These are phyloP conservation scores for Helobdella robusta DNA, from an alignment of 2,888 invertebrate genomes.

Conservation along the genomic window DNA sequence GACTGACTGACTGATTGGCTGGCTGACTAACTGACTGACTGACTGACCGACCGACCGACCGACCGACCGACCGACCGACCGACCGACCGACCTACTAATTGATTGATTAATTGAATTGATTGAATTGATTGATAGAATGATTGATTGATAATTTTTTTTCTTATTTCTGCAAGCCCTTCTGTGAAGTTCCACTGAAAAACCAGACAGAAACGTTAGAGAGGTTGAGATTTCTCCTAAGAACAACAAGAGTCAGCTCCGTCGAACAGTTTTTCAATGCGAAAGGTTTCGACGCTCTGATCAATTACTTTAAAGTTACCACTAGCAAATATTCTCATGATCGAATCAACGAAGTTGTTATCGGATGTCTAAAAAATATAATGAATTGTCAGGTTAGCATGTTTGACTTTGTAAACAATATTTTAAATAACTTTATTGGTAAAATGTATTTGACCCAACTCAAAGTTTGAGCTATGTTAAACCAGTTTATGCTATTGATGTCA, in stretches of 20 bases:
- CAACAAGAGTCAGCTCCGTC: not conserved
- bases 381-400: constrained; percentile 9
- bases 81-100: too few species aligned
- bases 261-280: not conserved
- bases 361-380: constrained; percentile 6
- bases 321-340: not conserved
- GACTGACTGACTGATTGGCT: too few species aligned
- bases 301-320: not conserved
- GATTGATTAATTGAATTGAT: too few species aligned
- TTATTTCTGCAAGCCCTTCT: too few species aligned
- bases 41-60: too few species aligned
- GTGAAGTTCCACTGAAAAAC: not conserved
- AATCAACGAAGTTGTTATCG: constrained; percentile 10
- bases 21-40: too few species aligned
- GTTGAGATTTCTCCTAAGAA: not conserved
- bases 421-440: not conserved
- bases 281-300: not conserved
- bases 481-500: not conserved
- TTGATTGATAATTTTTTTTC: too few species aligned
- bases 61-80: too few species aligned
- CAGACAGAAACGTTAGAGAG: constrained; percentile 8
- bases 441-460: not conserved
- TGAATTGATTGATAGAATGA: too few species aligned
- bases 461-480: not conserved
- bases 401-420: not conserved